phyloP scores from a whole-genome alignment of 2,113 vertebrate genomes.

The Coreoperca whiteheadi region DNA sequence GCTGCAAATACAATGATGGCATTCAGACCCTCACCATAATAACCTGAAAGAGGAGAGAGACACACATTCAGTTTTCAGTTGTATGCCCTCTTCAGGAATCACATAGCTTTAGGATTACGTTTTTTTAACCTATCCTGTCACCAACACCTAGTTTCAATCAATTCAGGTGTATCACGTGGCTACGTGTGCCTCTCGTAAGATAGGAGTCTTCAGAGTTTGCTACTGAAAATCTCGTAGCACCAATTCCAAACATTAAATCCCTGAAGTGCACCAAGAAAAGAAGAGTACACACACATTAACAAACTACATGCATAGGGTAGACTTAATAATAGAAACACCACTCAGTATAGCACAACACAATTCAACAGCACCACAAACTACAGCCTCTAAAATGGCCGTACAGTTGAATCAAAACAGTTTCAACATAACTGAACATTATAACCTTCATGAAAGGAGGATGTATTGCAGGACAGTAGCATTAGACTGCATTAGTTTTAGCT shows the following conservation, averaged over 20 bases:
- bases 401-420: neutral
- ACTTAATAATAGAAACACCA: neutral
- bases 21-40: slow-evolving; percentile 96
- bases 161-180: too few species aligned
- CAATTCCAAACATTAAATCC: too few species aligned
- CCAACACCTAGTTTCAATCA: neutral
- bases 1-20: slow-evolving; percentile 98
- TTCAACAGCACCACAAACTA: neutral
- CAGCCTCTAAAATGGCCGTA: neutral
- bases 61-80: neutral
- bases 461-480: too few species aligned
- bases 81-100: neutral
- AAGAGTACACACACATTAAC: too few species aligned
- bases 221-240: too few species aligned
- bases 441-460: neutral
- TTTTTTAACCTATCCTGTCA: neutral
- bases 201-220: too few species aligned
- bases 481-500: too few species aligned
- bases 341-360: neutral
- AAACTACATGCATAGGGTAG: too few species aligned
- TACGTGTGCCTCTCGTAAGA: too few species aligned
- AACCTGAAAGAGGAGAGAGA: slow-evolving; percentile 83
- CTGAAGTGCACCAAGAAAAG: too few species aligned
- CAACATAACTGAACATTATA: neutral
- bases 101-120: too few species aligned